Percentiles rank a stretch among this genome's conserved stretches.
phyloP scores from a whole-genome alignment of 1,140 invertebrate genomes.

The Argopecten irradians region DNA sequence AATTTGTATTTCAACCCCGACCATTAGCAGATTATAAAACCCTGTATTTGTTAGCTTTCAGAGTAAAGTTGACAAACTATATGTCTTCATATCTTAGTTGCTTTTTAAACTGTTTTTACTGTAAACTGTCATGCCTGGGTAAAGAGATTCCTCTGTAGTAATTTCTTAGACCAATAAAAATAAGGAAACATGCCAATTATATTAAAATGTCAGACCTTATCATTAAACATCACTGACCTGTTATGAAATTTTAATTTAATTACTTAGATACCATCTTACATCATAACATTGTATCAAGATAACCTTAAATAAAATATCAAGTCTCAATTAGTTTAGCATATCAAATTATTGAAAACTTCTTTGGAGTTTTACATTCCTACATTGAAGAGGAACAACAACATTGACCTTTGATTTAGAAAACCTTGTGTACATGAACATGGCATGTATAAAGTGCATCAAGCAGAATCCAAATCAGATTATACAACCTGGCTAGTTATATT shows the following conservation, averaged over 20 bases:
- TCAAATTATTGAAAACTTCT: background rate
- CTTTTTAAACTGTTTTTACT: too few species aligned
- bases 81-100: too few species aligned
- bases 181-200: conserved; percentile 7
- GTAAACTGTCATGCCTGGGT: background rate
- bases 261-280: background rate
- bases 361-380: background rate
- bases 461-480: too few species aligned
- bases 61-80: too few species aligned
- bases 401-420: too few species aligned
- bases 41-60: too few species aligned
- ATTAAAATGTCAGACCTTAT: background rate
- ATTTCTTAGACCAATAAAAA: background rate
- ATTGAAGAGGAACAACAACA: background rate
- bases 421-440: too few species aligned
- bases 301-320: background rate
- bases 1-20: too few species aligned
- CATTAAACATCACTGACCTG: background rate
- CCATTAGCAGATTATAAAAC: too few species aligned
- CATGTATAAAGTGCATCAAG: too few species aligned
- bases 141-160: background rate
- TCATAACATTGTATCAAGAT: background rate
- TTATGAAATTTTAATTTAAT: background rate
- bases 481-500: too few species aligned
- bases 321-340: background rate